Base-by-base conservation (phyloP, 1,140 invertebrate species). In the Vanessa atalanta region DNA sequence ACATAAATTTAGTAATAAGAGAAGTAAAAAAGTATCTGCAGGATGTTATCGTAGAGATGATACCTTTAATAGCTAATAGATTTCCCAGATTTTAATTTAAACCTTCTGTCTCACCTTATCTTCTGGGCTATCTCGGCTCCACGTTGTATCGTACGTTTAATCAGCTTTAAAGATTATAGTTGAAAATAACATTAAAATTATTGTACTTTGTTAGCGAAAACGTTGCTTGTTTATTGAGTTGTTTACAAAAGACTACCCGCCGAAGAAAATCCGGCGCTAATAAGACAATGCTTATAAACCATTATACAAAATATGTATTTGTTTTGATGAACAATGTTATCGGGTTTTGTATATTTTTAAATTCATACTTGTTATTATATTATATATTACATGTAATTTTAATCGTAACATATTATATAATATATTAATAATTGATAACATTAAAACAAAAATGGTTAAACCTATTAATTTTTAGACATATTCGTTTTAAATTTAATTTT, bases 221-320 rank as follows among this genome's bases (percentile, higher is more conserved):
- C 13, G 37, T 20, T 23, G 66, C 53, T 60, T 47, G 15, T 68
- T 68, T 68, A 68, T 60, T n/a, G 53, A 60, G 66, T 26, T 68
- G 53, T 68, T 68, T 57, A 68, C 66, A 57, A 68, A 68, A 37
- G n/a, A 55, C 66, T 60, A 47, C 31, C 51, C 37, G 12, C n/a
- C 14, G 1, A 6, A 68, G 53, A 57, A 57, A 68, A 68, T 53
- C 37, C 53, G 55, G 37, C 37, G 48, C n/a, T 53, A 57, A 55
- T 60, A 68, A 37, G 53, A 68, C 26, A 68, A 60, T 26, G 53
- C 66, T 68, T 68, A 20, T 68, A 57, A 47, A 68, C 51, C 66
- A 26, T 37, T 37, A 61, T 61, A 60, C 11, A 60, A 60, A 31
- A 60, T 26, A 12, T 60, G 26, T 31, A 60, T 60, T 60, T 60